Percentiles rank a stretch among this genome's conserved stretches.
phyloP scores from a whole-genome alignment of 2,113 vertebrate genomes.

The Nibea albiflora region DNA sequence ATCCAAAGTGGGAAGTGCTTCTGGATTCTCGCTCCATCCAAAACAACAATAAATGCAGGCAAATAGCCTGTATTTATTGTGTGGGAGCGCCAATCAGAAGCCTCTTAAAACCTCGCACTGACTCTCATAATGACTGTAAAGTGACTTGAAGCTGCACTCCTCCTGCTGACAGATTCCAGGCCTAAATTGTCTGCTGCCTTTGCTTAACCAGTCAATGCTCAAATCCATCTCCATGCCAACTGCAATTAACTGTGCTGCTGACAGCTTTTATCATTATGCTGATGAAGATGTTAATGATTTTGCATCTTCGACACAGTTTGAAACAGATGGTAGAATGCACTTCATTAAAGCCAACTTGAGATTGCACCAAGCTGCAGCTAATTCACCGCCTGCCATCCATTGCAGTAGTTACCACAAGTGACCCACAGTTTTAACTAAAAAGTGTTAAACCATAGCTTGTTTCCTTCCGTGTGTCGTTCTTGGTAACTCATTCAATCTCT shows the following conservation, averaged over 20 bases:
- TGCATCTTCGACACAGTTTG: conserved; percentile 10
- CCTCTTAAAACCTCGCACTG: neutral
- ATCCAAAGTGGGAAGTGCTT: conserved; percentile 31
- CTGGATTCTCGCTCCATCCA: conserved; percentile 6
- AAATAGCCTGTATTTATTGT: conserved; percentile 19
- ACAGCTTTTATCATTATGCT: conserved; percentile 32
- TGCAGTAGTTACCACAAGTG: conserved; percentile 61
- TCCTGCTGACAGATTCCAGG: conserved; percentile 27
- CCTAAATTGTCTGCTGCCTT: conserved; percentile 37
- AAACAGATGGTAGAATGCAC: neutral
- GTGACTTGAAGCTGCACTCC: conserved; percentile 36
- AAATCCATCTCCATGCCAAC: conserved; percentile 32
- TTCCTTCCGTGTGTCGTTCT: conserved; percentile 21
- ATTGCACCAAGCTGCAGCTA: conserved; percentile 31
- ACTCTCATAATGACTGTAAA: conserved; percentile 7
- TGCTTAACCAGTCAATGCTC: neutral
- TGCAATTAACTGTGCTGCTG: conserved; percentile 32
- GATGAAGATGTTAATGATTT: conserved; percentile 26
- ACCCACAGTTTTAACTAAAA: neutral
- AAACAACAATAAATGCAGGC: conserved; percentile 34
- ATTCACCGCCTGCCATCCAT: conserved; percentile 22
- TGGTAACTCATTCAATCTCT: conserved; percentile 40
- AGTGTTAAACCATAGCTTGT: neutral
- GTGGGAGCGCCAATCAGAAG: conserved; percentile 24
- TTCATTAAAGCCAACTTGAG: conserved; percentile 1